Conservation (phyloP, 2,888 invertebrate species). For the Salpingus planirostris region DNA sequence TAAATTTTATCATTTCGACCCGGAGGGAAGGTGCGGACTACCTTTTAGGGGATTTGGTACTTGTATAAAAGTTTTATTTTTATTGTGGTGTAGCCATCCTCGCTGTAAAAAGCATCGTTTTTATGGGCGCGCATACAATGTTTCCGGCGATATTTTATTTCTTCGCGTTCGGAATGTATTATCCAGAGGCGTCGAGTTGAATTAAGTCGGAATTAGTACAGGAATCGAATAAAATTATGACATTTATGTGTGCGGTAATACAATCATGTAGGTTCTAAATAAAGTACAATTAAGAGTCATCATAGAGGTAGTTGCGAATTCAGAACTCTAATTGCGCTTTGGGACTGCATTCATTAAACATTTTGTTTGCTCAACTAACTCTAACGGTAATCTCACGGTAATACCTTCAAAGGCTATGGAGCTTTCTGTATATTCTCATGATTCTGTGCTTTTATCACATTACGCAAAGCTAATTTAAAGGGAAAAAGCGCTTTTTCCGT, state of each 20-base stretch:
- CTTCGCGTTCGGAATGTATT: no score
- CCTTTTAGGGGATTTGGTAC: slow-evolving; percentile 2
- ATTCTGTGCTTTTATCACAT: slow-evolving; percentile 14
- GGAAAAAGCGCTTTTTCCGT: slow-evolving; percentile 7
- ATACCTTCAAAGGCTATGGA: slow-evolving; percentile 15
- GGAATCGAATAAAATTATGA: no score
- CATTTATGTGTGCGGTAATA: no score
- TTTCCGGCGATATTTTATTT: slow-evolving; percentile 1
- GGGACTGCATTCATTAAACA: slow-evolving; percentile 17
- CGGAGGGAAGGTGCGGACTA: slow-evolving; percentile 1
- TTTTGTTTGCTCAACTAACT: slow-evolving; percentile 16
- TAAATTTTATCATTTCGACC: slow-evolving; percentile 3
- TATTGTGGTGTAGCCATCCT: background rate
- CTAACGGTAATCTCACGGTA: slow-evolving; percentile 14
- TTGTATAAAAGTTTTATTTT: no score
- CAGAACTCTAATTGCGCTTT: slow-evolving; percentile 14
- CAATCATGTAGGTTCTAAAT: no score
- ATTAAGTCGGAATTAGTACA: no score
- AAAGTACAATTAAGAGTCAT: no score
- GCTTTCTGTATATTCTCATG: slow-evolving; percentile 9
- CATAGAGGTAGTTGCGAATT: no score
- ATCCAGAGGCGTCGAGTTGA: no score
- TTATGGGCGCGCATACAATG: background rate
- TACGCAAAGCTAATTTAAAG: slow-evolving; percentile 12
- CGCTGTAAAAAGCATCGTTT: background rate